Evolutionary conservation across 2,888 invertebrate genomes (phyloP), one percentile per base, ranked within the genome.

Genomic region (Abrostola tripartita): DNA sequence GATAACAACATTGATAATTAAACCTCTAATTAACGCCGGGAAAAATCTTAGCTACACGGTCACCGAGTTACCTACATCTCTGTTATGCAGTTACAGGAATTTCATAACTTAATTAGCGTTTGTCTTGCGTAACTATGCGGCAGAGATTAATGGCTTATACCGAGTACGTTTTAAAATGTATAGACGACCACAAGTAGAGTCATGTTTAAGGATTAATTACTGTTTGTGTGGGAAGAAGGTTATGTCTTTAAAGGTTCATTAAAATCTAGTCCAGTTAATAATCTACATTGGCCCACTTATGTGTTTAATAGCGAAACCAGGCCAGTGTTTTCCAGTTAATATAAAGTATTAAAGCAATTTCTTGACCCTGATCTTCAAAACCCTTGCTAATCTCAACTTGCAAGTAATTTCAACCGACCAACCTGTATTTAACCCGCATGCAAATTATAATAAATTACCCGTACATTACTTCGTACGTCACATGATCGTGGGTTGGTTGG

Each of bases 391-490:
- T 52, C 71, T 76, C 65, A 74, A 63, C 64, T 67, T 60, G 56
- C 67, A 65, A 61, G 67, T 75, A 68, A 79, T 79, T 68, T 68
- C 50, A 76, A n/a, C 68, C 65, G 59, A 66, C 60, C 75, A 81
- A 78, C 79, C 80, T 81, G 69, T 80, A 81, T 84, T 79, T 79
- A 79, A 75, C 70, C 73, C 74, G 77, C 74, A 84, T 83, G 82
- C 73, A 83, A 83, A 85, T 83, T 74, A 78, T 74, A 79, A 83
- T 83, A 81, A 82, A 80, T 83, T 80, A 81, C 71, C 65, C 74
- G 70, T 78, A 76, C 76, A 78, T 77, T 74, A 75, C 69, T 78
- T 76, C 64, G 76, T 69, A 78, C 75, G 82, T 85, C 85, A 84
- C 77, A 79, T 79, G 84, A 69, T 80, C 82, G 82, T 84, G 81